Evolutionary conservation across 2,888 invertebrate genomes (phyloP), one percentile per base, ranked within the genome.

Genomic region (Taenaris catops): DNA sequence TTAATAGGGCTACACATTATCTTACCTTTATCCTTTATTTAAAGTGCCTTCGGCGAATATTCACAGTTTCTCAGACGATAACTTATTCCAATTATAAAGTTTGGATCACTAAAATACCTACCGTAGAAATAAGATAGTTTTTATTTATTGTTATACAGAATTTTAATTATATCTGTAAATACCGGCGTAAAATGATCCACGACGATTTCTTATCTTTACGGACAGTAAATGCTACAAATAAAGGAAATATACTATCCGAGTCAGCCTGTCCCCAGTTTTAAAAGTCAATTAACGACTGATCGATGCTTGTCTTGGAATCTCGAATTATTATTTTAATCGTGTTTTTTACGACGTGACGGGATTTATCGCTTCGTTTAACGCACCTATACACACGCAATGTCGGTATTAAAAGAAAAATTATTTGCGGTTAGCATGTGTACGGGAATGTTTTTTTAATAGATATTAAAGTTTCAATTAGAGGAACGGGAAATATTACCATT

Each of bases 291-390:
- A 49, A 38, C 33, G 29, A 25, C 40, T 34, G 44, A 41, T 46
- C 42, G 46, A 44, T 38, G 48, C 32, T 41, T 43, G 44, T 42
- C 42, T 37, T 34, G 36, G 40, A 34, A 40, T 38, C 46, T 41
- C 23, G 46, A 64, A 62, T 62, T 63, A 64, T 64, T 63, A 63
- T 63, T 63, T 66, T 55, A 62, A 65, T 58, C 51, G 59, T 58
- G 61, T 66, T 67, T 59, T 44, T 47, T 46, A 48, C 46, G 44
- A 45, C 44, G 37, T 34, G 43, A 44, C 25, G 53, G 48, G 54
- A 69, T 73, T 70, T 72, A 74, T 70, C 55, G 63, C 61, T 53
- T 57, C 62, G 63, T 64, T 63, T 63, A 64, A 67, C 63, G 65
- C 65, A 63, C 62, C 68, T 62, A 59, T 48, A 54, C 58, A 56